Evolutionary conservation across 2,113 vertebrate species (phyloP).

Genomic region (Spea multiplicata): DNA sequence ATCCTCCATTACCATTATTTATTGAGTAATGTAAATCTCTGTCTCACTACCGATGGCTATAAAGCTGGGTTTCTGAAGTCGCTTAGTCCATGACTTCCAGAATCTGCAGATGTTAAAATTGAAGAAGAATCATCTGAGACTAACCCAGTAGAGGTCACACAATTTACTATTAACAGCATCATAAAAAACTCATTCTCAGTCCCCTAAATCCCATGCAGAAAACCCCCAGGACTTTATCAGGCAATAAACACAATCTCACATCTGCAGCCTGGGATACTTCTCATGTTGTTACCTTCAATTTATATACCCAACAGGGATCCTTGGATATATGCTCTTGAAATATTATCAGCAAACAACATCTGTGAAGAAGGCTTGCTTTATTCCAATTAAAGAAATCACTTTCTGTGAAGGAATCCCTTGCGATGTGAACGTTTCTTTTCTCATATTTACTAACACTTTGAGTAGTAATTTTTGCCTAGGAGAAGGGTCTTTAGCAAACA

Average conservation of each 20-base stretch:
- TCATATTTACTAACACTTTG: neutral
- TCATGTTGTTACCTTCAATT: slow-evolving; percentile 48
- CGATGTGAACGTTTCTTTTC: slow-evolving; percentile 34
- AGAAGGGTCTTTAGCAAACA: too few relatives aligned
- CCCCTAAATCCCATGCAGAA: slow-evolving; percentile 16
- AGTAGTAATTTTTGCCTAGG: too few relatives aligned
- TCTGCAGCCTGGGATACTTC: slow-evolving; percentile 27
- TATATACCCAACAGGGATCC: slow-evolving; percentile 42
- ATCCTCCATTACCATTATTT: neutral
- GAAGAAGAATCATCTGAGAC: neutral
- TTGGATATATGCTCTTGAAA: slow-evolving; percentile 40
- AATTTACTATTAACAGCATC: slow-evolving; percentile 21
- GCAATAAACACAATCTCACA: slow-evolving; percentile 29
- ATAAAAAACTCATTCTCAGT: slow-evolving; percentile 32
- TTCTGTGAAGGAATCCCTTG: slow-evolving; percentile 39
- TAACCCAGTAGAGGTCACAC: slow-evolving; percentile 6
- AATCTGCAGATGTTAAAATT: slow-evolving; percentile 7
- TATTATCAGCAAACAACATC: slow-evolving; percentile 47
- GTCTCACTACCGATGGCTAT: neutral
- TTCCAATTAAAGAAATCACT: slow-evolving; percentile 41
- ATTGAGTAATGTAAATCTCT: neutral
- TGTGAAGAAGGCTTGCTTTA: slow-evolving; percentile 42
- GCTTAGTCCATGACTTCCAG: neutral
- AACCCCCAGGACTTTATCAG: slow-evolving; percentile 38
- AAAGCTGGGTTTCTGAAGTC: neutral